Conservation (phyloP, 2,113 vertebrate genomes). For the Dipodomys ordii region DNA sequence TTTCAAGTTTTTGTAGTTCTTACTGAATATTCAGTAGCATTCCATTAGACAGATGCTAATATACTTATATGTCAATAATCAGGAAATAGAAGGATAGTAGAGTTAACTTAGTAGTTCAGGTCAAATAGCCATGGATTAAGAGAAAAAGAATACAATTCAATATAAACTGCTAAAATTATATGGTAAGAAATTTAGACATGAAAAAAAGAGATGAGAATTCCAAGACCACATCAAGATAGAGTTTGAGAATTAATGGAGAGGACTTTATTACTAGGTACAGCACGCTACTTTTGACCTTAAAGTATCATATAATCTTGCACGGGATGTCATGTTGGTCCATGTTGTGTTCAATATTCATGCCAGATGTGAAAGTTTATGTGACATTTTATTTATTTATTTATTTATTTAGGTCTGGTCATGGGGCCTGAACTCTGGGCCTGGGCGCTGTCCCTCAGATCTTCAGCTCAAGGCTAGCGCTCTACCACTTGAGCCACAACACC, state of each 20-base stretch:
- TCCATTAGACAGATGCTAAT: background rate
- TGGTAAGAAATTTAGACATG: background rate
- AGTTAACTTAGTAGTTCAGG: background rate
- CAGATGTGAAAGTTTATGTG: background rate
- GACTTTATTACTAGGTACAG: background rate
- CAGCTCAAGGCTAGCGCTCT: too few relatives aligned
- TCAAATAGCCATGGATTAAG: background rate
- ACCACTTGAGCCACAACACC: too few relatives aligned
- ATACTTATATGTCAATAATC: background rate
- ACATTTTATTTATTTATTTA: too few relatives aligned
- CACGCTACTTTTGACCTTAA: background rate
- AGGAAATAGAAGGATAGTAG: background rate
- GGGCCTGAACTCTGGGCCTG: too few relatives aligned
- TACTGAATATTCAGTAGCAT: background rate
- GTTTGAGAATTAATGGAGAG: background rate
- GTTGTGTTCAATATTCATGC: slow-evolving; percentile 25
- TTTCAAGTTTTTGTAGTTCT: background rate
- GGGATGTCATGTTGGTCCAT: background rate
- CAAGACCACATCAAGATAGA: background rate
- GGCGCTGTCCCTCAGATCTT: too few relatives aligned
- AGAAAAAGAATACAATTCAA: background rate
- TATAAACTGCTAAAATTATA: background rate
- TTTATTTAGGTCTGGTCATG: too few relatives aligned
- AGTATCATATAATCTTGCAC: background rate
- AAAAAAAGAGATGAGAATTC: background rate